phyloP scores from a whole-genome alignment of 1,140 invertebrate genomes.

The Oncopeltus fasciatus region DNA sequence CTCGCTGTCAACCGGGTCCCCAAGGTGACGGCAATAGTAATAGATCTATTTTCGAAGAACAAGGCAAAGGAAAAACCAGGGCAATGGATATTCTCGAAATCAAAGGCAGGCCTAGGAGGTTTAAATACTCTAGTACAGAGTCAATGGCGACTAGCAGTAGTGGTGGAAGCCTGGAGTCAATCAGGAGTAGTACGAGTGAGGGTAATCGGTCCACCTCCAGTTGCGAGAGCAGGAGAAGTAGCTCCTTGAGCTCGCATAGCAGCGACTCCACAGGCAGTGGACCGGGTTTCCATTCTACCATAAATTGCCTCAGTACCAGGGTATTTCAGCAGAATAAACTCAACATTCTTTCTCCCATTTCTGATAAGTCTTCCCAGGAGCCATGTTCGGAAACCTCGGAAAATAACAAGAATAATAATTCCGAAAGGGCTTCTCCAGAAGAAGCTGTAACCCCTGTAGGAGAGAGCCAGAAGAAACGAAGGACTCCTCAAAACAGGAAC shows the following conservation, averaged over 20 bases:
- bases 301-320: constrained; percentile 26
- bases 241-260: constrained; percentile 61
- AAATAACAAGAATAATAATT: constrained; percentile 61
- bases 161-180: constrained; percentile 67
- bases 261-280: constrained; percentile 50
- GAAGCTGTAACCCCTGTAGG: constrained; percentile 7
- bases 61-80: not conserved
- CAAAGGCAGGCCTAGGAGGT: constrained; percentile 43
- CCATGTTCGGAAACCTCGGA: constrained; percentile 62
- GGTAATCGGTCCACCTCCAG: constrained; percentile 65
- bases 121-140: constrained; percentile 68
- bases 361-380: constrained; percentile 78
- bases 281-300: constrained; percentile 29
- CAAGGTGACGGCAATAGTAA: not conserved
- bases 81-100: constrained; percentile 42
- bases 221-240: constrained; percentile 61
- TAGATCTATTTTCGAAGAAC: not conserved
- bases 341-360: constrained; percentile 75
- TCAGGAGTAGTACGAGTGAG: constrained; percentile 66
- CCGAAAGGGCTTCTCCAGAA: constrained; percentile 48
- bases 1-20: not conserved
- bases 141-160: constrained; percentile 72
- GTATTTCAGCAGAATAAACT: constrained; percentile 45
- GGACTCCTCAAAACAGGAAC: constrained; percentile 58
- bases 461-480: constrained; percentile 33